Evolutionary conservation across 2,113 vertebrate genomes (phyloP), one percentile per base, ranked within the genome.

Genomic region (Syngnathus typhle): DNA sequence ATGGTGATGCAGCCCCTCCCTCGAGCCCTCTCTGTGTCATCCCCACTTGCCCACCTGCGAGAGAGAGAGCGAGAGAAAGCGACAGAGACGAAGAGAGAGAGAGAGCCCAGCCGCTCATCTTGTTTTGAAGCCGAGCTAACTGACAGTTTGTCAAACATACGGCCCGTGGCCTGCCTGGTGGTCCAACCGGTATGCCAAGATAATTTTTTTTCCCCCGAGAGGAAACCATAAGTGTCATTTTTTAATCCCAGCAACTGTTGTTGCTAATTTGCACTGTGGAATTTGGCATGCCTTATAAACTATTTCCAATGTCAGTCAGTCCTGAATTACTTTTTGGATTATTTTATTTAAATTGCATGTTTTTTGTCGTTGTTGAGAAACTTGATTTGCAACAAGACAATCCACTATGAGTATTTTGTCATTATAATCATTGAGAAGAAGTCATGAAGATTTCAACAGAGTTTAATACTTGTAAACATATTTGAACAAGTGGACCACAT

Each of bases 1-100:
- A 83, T 82, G 82, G 81, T 60, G 60, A 88, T 69, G 19, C 78
- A 78, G 78, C 71, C 81, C 86, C 81, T 84, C 84, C 85, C 86
- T 68, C 76, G 67, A 66, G 66, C 78, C 70, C 70, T 49, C 12
- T 64, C 59, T 64, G 69, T 82, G 75, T 86, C 87, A 80, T 87
- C 80, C 61, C 70, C 46, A 60, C 74, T 61, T 71, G 27, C 36
- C 55, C 68, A 69, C 73, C 78, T 80, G 32, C 76, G 60, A 77
- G 59, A 75, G 65, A 65, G 56, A 54, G 38, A 52, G 49, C 9
- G 6, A 61, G 51, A 66, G 64, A 76, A 47, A 58, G 63, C 32
- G 58, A 37, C 37, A 44, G 60, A 23, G 60, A 44, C 39, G 27
- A n/a, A 60, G 19, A 47, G 15, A 64, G 44, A 64, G 7, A 37